A percentile compares a stretch with the other conserved stretches of the same genome.
phyloP scores from a whole-genome alignment of 1,140 invertebrate species.

The Drosophila ercepeae region DNA sequence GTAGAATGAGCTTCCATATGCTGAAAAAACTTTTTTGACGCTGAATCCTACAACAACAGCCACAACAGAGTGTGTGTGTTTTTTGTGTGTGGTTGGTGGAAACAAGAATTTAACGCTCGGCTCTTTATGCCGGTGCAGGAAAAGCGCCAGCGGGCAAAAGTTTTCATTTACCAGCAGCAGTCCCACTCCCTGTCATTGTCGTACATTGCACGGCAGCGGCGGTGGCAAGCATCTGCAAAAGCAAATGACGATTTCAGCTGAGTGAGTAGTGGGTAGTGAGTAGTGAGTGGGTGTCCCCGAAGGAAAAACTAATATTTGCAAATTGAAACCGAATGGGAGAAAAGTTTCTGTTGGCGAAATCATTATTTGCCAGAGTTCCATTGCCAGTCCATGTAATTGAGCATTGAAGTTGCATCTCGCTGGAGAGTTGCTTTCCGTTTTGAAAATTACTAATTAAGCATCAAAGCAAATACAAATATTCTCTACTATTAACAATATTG shows the following conservation, averaged over 20 bases:
- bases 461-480: too few relatives aligned
- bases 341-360: constrained; percentile 7
- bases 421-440: too few relatives aligned
- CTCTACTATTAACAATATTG: background rate
- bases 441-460: too few relatives aligned
- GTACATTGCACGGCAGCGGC: background rate
- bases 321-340: constrained; percentile 2
- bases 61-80: constrained; percentile 12
- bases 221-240: too few relatives aligned
- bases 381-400: background rate
- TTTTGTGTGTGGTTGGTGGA: constrained; percentile 29
- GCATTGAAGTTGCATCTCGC: background rate
- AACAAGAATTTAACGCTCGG: constrained; percentile 57
- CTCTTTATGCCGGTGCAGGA: constrained; percentile 55
- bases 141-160: constrained; percentile 45
- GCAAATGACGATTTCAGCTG: constrained; percentile 7
- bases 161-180: constrained; percentile 48
- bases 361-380: background rate
- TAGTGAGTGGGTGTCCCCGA: constrained; percentile 3
- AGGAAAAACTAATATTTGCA: background rate
- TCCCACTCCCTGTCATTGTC: background rate
- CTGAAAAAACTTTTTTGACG: constrained; percentile 57
- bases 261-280: too few relatives aligned
- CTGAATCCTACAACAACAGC: constrained; percentile 22
- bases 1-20: constrained; percentile 60